phyloP scores from a whole-genome alignment of 2,113 vertebrate species.

The Alethe diademata region DNA sequence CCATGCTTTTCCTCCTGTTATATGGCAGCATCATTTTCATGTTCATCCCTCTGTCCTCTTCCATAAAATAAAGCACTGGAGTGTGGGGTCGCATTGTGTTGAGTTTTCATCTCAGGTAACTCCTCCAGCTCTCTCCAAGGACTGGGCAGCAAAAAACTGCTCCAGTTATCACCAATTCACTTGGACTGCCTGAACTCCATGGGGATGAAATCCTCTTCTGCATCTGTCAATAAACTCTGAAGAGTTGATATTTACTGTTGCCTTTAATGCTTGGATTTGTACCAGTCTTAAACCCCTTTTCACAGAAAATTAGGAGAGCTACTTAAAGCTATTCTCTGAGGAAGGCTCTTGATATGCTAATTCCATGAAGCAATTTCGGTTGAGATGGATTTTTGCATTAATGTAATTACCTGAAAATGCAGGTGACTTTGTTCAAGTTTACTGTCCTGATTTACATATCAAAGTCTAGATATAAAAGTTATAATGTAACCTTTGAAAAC shows the following conservation, averaged over 20 bases:
- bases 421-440: slow-evolving; percentile 62
- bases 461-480: slow-evolving; percentile 48
- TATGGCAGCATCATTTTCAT: neutral
- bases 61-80: neutral
- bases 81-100: neutral
- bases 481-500: slow-evolving; percentile 17
- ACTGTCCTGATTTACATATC: slow-evolving; percentile 54
- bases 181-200: accelerated
- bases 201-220: neutral
- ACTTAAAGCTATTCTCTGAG: slow-evolving; percentile 31
- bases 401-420: slow-evolving; percentile 61
- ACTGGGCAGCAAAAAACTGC: neutral
- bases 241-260: slow-evolving; percentile 22
- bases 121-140: neutral
- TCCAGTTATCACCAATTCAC: neutral
- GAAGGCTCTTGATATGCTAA: slow-evolving; percentile 63
- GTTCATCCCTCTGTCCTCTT: neutral
- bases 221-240: slow-evolving; percentile 4
- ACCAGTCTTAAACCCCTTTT: neutral
- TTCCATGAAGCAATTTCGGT: slow-evolving; percentile 12
- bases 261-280: slow-evolving; percentile 5
- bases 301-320: slow-evolving; percentile 14
- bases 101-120: neutral
- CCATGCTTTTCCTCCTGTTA: neutral
- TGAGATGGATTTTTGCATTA: slow-evolving; percentile 53